phyloP scores from a whole-genome alignment of 2,888 invertebrate genomes.

The Chromoteleia sp. region DNA sequence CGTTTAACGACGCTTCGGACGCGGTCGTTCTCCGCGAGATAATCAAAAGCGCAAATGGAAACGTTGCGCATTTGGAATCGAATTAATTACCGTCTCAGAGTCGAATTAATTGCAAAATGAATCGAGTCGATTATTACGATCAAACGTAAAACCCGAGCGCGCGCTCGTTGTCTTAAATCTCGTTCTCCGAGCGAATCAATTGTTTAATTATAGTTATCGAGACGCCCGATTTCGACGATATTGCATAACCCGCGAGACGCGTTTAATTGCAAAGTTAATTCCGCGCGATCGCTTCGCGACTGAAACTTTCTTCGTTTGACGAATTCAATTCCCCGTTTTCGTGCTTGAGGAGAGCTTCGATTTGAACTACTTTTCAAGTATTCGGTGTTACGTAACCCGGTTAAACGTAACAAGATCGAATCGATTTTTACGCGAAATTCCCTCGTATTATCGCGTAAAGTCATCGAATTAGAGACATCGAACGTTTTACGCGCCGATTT shows the following conservation, averaged over 20 bases:
- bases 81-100: slow-evolving; percentile 1
- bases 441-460: slow-evolving; percentile 44
- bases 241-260: slow-evolving; percentile 18
- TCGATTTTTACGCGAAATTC: slow-evolving; percentile 64
- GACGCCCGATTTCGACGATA: slow-evolving; percentile 27
- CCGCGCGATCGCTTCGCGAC: slow-evolving; percentile 9
- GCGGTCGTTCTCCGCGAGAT: slow-evolving; percentile 21
- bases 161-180: slow-evolving; percentile 26
- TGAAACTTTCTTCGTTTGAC: slow-evolving; percentile 57
- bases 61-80: slow-evolving; percentile 5
- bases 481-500: slow-evolving; percentile 40
- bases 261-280: slow-evolving; percentile 55
- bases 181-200: slow-evolving; percentile 33
- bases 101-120: slow-evolving; percentile 39
- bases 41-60: slow-evolving; percentile 5
- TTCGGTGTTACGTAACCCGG: slow-evolving; percentile 64
- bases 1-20: slow-evolving; percentile 33
- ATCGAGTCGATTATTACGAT: slow-evolving; percentile 45
- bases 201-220: slow-evolving; percentile 37
- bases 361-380: slow-evolving; percentile 65
- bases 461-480: slow-evolving; percentile 40
- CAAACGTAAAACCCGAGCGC: slow-evolving; percentile 9
- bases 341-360: slow-evolving; percentile 49
- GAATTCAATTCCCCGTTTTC: slow-evolving; percentile 52
- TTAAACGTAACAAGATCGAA: slow-evolving; percentile 60